Evolutionary conservation across 2,888 invertebrate genomes (phyloP), one percentile per base, ranked within the genome.

Genomic region (Platerodrilus igneus): DNA sequence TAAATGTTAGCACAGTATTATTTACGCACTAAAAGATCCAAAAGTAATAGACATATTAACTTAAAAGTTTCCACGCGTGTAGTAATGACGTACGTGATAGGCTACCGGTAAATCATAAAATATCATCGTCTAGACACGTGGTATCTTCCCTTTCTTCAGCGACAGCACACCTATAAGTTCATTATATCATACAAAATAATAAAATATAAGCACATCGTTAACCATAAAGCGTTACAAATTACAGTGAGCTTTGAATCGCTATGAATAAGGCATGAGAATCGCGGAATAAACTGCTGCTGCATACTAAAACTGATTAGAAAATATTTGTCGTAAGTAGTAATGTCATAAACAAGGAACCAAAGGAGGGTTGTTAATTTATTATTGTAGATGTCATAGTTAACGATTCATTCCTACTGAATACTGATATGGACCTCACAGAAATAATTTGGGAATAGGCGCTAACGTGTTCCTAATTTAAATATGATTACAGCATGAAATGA

Each of bases 371-470:
- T 56, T 64, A 65, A 66, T 67, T 66, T 67, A 67, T 66, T 63
- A 60, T 61, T 63, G 64, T 63, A 64, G 64, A 58, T 59, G 60
- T 59, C 57, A 67, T 67, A 65, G 67, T 66, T 65, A 67, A 65
- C 66, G 58, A 61, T 60, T 53, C 51, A 43, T 57, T 53, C 54
- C 55, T 48, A 49, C 46, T 50, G 66, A 56, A 67, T 67, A 64
- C 61, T 58, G 57, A 66, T 58, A 44, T 38, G 57, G 66, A 65
- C 66, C 66, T 49, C 66, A 65, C 65, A 60, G 50, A 46, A 50
- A 50, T 50, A 45, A 47, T 42, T 40, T n/a, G n/a, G n/a, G n/a
- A n/a, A n/a, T n/a, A n/a, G n/a, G n/a, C n/a, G n/a, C n/a, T n/a
- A n/a, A n/a, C n/a, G n/a, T n/a, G n/a, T n/a, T n/a, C n/a, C n/a